These are phyloP conservation scores for Nasonia oneida DNA, from an alignment of 2,888 invertebrate species.

Conservation along the genomic window DNA sequence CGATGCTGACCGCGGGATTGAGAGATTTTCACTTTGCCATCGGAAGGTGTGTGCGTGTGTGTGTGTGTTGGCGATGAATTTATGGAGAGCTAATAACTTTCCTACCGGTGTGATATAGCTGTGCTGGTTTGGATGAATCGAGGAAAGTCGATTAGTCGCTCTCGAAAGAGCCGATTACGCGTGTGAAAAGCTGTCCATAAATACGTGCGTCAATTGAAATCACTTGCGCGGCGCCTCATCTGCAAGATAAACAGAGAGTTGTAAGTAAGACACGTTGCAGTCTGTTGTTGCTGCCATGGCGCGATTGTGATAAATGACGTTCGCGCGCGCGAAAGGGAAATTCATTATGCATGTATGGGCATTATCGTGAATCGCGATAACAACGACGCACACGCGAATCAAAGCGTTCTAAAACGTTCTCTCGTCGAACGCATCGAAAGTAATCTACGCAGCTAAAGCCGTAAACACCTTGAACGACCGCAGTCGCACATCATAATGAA, in stretches of 20 bases:
- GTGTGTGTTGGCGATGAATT: background rate
- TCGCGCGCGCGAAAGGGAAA: constrained; percentile 1
- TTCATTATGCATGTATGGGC: constrained; percentile 1
- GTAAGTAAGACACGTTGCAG: background rate
- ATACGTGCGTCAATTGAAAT: background rate
- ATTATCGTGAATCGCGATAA: constrained; percentile 11
- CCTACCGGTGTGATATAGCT: background rate
- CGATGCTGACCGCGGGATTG: background rate
- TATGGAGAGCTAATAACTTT: background rate
- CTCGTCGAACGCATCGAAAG: background rate
- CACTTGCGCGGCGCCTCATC: background rate
- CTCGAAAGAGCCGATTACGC: no score
- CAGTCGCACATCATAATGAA: background rate
- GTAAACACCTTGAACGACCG: background rate
- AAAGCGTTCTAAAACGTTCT: background rate
- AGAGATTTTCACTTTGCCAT: background rate
- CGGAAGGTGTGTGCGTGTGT: background rate
- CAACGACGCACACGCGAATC: background rate
- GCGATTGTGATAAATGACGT: background rate
- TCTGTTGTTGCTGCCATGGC: background rate
- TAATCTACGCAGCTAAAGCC: background rate
- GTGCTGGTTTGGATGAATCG: background rate
- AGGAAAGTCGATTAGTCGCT: background rate
- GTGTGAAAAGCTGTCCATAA: constrained; percentile 4
- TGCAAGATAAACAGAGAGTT: background rate